Evolutionary conservation across 2,888 invertebrate genomes (phyloP), one percentile per base, ranked within the genome.

Genomic region (Eupeodes latifasciatus): DNA sequence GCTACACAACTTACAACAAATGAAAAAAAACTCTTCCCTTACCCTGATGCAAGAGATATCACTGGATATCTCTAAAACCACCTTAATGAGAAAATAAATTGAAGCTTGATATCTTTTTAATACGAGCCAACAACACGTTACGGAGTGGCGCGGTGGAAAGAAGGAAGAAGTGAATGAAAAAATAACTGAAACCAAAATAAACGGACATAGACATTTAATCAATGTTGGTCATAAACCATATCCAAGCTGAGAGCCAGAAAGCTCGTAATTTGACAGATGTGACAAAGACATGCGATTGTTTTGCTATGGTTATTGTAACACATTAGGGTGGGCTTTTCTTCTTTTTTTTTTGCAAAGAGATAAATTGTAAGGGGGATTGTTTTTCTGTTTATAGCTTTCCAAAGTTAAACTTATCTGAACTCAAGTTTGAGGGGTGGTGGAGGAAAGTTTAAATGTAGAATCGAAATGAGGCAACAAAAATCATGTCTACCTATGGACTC

Each of bases 271-370:
- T 80, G 82, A 79, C 86, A 86, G 86, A 82, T 86, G 86, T 82
- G 86, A 75, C 86, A 86, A 74, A 53, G 75, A 79, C 86, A 86
- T 79, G 82, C 75, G 86, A 86, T 79, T 86, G 78, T 71, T 27
- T 82, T 75, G 53, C 69, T 66, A 82, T 44, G 74, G 69, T 64
- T 57, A 71, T 86, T 86, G 79, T 86, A 64, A 79, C 79, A 82
- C 78, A 57, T 79, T 82, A 59, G 64, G 75, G 53, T 62, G 61
- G 44, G 40, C n/a, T 55, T 34, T 7, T 16, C 49, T 59, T 27
- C 40, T 66, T 66, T 6, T 47, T 47, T 1, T 14, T 27, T 71
- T 51, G 12, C 36, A 0, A 19, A 57, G 57, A 19, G 27, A 4
- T 12, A 36, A 51, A 10, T 14, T 14, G 36, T 14, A 16, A 12